These are phyloP conservation scores for Paramacrobiotus metropolitanus DNA, from an alignment of 1,140 invertebrate genomes.

Conservation along the genomic window DNA sequence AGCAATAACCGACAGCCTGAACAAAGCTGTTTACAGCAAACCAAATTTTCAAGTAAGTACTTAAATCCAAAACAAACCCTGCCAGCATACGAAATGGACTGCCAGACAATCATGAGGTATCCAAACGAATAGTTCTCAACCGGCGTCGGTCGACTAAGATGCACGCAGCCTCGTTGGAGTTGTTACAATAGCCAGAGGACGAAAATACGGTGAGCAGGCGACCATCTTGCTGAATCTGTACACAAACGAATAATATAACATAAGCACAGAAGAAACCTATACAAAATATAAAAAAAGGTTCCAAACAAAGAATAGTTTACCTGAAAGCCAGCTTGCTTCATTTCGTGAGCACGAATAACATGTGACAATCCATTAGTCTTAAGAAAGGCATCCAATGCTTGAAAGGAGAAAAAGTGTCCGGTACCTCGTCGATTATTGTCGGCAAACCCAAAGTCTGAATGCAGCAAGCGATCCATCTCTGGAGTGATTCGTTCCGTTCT, in stretches of 20 bases:
- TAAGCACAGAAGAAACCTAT: too few species aligned
- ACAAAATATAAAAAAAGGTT: too few species aligned
- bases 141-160: constrained; percentile 32
- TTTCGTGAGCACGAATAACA: constrained; percentile 44
- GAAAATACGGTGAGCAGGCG: constrained; percentile 41
- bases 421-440: constrained; percentile 40
- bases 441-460: constrained; percentile 33
- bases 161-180: constrained; percentile 38
- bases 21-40: too few species aligned
- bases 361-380: constrained; percentile 35
- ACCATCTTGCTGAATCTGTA: constrained; percentile 32
- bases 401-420: constrained; percentile 40
- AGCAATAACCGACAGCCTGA: too few species aligned
- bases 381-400: constrained; percentile 39
- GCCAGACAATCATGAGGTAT: constrained; percentile 28
- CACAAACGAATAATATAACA: too few species aligned
- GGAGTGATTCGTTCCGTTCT: constrained; percentile 15
- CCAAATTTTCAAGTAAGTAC: too few species aligned
- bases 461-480: neutral
- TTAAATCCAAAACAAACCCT: too few species aligned
- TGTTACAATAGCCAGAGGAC: constrained; percentile 39
- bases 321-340: constrained; percentile 41
- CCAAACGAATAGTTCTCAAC: constrained; percentile 30
- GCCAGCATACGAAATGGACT: too few species aligned
- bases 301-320: constrained; percentile 26